Base-by-base conservation (phyloP, 2,888 invertebrate genomes). In the Diploptera punctata region DNA sequence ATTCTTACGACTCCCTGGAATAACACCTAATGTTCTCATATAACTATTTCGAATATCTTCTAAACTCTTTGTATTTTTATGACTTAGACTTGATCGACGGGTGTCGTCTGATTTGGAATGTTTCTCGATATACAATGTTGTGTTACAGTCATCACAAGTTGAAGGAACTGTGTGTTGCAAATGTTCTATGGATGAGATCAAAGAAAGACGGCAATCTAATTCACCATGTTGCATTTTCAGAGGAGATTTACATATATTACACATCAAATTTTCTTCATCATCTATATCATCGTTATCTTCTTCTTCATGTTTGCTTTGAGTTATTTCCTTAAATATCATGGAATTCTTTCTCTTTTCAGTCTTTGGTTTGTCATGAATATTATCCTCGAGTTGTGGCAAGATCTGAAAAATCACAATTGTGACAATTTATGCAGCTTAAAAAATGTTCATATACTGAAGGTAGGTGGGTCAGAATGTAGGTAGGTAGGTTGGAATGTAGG, bases 331-430 rank as follows among this genome's bases (percentile, higher is more conserved):
- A 7, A 24, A 57, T 4, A 1, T 24, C 29, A 57, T 24, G 24
- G 24, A 52, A 52, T 52, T 52, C 2, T 47, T 44, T 2, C 18
- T 29, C 21, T 7, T 47, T 33, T 70, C 60, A 47, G 70, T 60
- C 18, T 67, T 67, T 29, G 77, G 77, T 21, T 75, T 72, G 18
- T 74, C 70, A 68, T 77, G 77, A 21, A 78, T 74, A 68, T 78
- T 78, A 62, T 78, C 77, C 68, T 76, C 75, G 18, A 78, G 57
- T 18, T 71, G 73, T 10, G 78, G 78, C 19, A 78, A 71, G 18
- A 78, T 76, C 77, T 78, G 68, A n/a, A 70, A 21, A n/a, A n/a
- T n/a, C n/a, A n/a, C n/a, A n/a, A n/a, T n/a, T n/a, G n/a, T n/a
- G n/a, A n/a, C n/a, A n/a, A n/a, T n/a, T n/a, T n/a, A n/a, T n/a